A percentile compares a stretch with the other conserved stretches of the same genome.
phyloP scores from a whole-genome alignment of 2,888 invertebrate species.

The Temnothorax unifasciatus region DNA sequence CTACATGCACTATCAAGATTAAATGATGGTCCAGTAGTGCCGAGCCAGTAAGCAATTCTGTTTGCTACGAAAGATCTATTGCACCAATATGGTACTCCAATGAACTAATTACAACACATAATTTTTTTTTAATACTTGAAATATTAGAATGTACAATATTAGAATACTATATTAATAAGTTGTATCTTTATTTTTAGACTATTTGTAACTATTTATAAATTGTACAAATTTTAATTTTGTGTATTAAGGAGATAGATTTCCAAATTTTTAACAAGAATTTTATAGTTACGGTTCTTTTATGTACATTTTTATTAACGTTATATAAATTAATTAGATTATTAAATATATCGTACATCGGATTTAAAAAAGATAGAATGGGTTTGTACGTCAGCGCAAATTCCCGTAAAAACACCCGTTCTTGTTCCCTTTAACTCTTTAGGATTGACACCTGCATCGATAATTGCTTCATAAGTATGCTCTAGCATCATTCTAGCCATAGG shows the following conservation, averaged over 20 bases:
- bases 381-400: constrained; percentile 89
- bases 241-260: background rate
- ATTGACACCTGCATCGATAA: constrained; percentile 87
- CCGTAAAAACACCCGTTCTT: constrained; percentile 91
- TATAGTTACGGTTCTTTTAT: constrained; percentile 87
- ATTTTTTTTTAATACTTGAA: background rate
- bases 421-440: constrained; percentile 90
- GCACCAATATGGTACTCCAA: constrained; percentile 88
- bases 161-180: background rate
- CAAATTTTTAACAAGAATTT: background rate
- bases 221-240: background rate
- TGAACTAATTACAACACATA: constrained; percentile 90
- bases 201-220: background rate
- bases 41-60: constrained; percentile 94
- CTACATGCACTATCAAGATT: constrained; percentile 3
- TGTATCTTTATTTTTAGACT: too few relatives aligned
- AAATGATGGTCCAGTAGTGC: constrained; percentile 58
- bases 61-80: constrained; percentile 98
- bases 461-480: constrained; percentile 88
- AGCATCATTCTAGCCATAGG: constrained; percentile 88
- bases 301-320: background rate
- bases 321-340: background rate
- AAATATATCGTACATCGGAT: constrained; percentile 87
- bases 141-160: background rate
- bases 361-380: constrained; percentile 89